Conservation (phyloP, 2,113 vertebrate species). For the Ciconia boyciana region DNA sequence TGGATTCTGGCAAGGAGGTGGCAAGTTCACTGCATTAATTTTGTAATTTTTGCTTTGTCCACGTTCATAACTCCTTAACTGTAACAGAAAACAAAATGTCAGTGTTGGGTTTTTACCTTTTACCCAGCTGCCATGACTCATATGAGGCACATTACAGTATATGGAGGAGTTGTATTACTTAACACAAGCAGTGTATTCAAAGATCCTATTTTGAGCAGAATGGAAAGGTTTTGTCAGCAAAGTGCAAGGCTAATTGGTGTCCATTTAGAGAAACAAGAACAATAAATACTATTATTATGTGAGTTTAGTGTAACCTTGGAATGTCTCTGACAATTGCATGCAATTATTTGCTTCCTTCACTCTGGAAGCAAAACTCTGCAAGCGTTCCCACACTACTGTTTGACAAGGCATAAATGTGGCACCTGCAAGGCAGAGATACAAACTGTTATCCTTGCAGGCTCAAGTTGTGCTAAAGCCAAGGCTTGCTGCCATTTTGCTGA, state of each 20-base stretch:
- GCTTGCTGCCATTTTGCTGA: conserved; percentile 7
- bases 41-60: not conserved
- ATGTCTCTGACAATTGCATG: not conserved
- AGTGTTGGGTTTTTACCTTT: not conserved
- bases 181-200: not conserved
- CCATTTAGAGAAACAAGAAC: not conserved
- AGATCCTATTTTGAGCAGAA: not conserved
- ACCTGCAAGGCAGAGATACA: not conserved
- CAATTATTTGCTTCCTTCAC: not conserved
- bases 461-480: not conserved
- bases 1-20: not conserved
- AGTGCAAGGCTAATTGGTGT: not conserved
- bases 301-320: not conserved
- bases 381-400: not conserved
- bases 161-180: not conserved
- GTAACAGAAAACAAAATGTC: not conserved
- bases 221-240: not conserved
- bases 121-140: not conserved
- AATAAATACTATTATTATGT: not conserved
- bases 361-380: not conserved
- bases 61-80: not conserved
- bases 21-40: not conserved
- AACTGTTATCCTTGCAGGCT: not conserved
- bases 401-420: not conserved
- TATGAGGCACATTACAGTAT: not conserved